Conservation (phyloP, 2,113 vertebrate genomes). For the Craseonycteris thonglongyai region DNA sequence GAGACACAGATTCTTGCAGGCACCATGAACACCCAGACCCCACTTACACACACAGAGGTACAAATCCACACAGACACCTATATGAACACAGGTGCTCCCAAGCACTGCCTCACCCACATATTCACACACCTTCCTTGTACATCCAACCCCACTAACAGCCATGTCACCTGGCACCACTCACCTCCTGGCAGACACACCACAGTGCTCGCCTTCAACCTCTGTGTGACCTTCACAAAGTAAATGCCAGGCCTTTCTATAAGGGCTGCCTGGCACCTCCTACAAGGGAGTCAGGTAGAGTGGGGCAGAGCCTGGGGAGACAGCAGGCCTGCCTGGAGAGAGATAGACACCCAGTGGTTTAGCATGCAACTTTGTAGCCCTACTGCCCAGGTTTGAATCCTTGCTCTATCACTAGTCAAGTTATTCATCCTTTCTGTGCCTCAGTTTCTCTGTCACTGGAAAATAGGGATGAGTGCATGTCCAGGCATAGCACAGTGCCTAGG, state of each 20-base stretch:
- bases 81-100: not conserved
- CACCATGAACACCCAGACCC: not conserved
- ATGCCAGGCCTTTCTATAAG: conserved; percentile 42
- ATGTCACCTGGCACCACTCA: conserved; percentile 17
- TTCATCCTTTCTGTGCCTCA: not conserved
- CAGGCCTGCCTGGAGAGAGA: not conserved
- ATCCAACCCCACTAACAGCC: not conserved
- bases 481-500: not conserved
- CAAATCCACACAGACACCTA: not conserved
- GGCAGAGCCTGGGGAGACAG: not conserved
- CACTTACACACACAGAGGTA: not conserved
- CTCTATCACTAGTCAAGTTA: not conserved
- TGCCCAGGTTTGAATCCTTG: not conserved
- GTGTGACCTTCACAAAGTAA: conserved; percentile 59
- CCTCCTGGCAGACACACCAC: conserved; percentile 1
- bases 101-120: not conserved
- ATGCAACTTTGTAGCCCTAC: not conserved
- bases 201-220: not conserved
- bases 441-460: not conserved
- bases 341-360: not conserved
- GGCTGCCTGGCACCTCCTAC: conserved; percentile 18
- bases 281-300: not conserved
- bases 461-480: not conserved
- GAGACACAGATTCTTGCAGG: not conserved
- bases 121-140: not conserved